Base-by-base conservation (phyloP, 2,888 invertebrate species). In the Zygothrica quintamaculata region DNA sequence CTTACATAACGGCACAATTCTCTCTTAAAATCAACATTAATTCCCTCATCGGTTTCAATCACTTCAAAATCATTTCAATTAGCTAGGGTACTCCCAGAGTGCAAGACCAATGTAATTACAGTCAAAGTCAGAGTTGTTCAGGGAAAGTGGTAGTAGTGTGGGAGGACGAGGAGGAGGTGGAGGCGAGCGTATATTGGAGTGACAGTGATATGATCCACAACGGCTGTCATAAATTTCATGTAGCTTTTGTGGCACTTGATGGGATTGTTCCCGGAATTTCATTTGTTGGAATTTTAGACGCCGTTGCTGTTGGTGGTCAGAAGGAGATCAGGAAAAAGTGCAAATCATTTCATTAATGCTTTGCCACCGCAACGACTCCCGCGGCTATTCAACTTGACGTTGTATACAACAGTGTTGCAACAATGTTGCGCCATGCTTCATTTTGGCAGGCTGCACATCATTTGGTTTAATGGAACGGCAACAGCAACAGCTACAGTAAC, bases 321-420 rank as follows among this genome's bases (percentile, higher is more conserved):
- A 81, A 74, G 60, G 47, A 74, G 71, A 59, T 59, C 62, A 44
- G 44, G 29, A 34, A 80, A 84, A 82, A 60, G 71, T 74, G 80
- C 80, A 84, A 81, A 85, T 81, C 82, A 84, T 82, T 81, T 81
- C 82, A 81, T 81, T 81, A 85, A 78, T 68, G 80, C 56, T 66
- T 50, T 62, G 70, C 73, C 29, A 25, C 22, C 42, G 42, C 29
- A 12, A 22, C 40, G 29, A 39, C 34, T 7, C 31, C 52, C 18
- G 31, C 34, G 50, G 46, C 18, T 61, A 73, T 31, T 50, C 12
- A 12, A 25, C 36, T 12, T 15, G 15, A 42, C 65, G 15, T 31
- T 25, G 18, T 40, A 33, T 25, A 37, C 31, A 13, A 3, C 18
- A 18, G 52, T 34, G 29, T 33, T 61, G 71, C 84, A 73, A 81